Base-by-base conservation (phyloP, 1,140 invertebrate genomes). In the Platyura marginata region DNA sequence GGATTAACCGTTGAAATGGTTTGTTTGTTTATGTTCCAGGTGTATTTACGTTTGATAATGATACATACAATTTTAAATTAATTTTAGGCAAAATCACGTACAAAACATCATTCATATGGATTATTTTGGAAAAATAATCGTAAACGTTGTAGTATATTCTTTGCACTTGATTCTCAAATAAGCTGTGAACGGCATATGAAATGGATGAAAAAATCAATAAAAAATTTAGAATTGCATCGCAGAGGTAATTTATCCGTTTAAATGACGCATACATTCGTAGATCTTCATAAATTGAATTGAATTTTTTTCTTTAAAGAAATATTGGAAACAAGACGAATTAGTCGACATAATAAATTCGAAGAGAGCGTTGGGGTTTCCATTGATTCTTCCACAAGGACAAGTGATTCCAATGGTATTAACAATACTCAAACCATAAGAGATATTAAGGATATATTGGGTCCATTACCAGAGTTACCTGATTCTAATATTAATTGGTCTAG, bases 161-260 rank as follows among this genome's bases (percentile, higher is more conserved):
- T 61, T 43, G 54, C 59, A 4, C 39, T 59, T 21, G 56, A 61
- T 33, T 55, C 56, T 1, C 54, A 61, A 41, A 41, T 40, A 4
- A 44, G 49, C 3, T 59, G 51, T 40, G 49, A 55, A 1, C 44
- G 46, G 0, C 59, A 61, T 25, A 61, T 61, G 58, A 61, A 58
- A 38, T 61, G 58, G 58, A 50, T 61, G 6, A 56, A 57, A n/a
- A 57, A 61, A 46, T 59, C 58, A 0, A 59, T 61, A 2, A 57
- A 61, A 40, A 61, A 58, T 43, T 50, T 61, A 22, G 59, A 61
- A 40, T 32, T 61, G 4, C 55, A 61, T 37, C 44, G 58, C 0
- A 52, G 57, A 40, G 41, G 44, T 45, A 41, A 34, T 13, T 39
- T 34, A n/a, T n/a, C n/a, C n/a, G 32, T 34, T 34, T 34, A 34